Percentiles rank a stretch among this genome's conserved stretches.
Evolutionary conservation across 2,888 invertebrate species (phyloP).

Genomic region (Drosophila niveifrons): DNA sequence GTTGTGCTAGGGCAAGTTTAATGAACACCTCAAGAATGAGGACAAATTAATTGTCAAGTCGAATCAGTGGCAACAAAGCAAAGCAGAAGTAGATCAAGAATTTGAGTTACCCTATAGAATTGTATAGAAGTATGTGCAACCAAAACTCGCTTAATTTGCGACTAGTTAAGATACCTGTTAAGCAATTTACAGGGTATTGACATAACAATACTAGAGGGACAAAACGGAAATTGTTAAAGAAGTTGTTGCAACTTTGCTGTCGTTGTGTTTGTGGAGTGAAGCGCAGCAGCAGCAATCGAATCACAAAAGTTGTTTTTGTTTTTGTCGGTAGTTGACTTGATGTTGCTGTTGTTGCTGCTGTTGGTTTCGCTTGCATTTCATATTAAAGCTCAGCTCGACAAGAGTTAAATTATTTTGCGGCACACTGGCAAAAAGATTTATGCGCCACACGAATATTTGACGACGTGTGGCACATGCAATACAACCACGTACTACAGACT

Average conservation of each 20-base stretch:
- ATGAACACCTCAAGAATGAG: slow-evolving; percentile 30
- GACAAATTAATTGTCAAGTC: slow-evolving; percentile 52
- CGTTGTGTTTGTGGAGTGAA: slow-evolving; percentile 48
- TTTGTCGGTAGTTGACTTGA: slow-evolving; percentile 20
- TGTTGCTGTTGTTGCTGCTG: slow-evolving; percentile 23
- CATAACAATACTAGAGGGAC: slow-evolving; percentile 7
- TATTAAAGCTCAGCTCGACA: slow-evolving; percentile 47
- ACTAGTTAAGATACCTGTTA: not conserved
- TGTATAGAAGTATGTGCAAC: not conserved
- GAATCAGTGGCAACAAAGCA: slow-evolving; percentile 27
- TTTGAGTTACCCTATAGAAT: slow-evolving; percentile 7
- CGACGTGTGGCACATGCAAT: slow-evolving; percentile 56
- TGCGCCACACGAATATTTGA: slow-evolving; percentile 70
- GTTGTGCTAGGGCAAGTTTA: slow-evolving; percentile 32
- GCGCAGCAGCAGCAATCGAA: slow-evolving; percentile 47
- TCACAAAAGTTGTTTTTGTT: slow-evolving; percentile 40
- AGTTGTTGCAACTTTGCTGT: slow-evolving; percentile 19
- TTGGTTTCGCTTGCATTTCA: slow-evolving; percentile 47
- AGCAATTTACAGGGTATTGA: not conserved
- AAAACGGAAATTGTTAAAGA: slow-evolving; percentile 46
- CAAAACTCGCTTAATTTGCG: not conserved
- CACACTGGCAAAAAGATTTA: slow-evolving; percentile 67
- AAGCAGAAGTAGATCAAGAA: not conserved
- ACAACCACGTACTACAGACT: slow-evolving; percentile 14
- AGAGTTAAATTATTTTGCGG: slow-evolving; percentile 57